Conservation (phyloP, 2,113 vertebrate species). For the Platycercus adscitus region DNA sequence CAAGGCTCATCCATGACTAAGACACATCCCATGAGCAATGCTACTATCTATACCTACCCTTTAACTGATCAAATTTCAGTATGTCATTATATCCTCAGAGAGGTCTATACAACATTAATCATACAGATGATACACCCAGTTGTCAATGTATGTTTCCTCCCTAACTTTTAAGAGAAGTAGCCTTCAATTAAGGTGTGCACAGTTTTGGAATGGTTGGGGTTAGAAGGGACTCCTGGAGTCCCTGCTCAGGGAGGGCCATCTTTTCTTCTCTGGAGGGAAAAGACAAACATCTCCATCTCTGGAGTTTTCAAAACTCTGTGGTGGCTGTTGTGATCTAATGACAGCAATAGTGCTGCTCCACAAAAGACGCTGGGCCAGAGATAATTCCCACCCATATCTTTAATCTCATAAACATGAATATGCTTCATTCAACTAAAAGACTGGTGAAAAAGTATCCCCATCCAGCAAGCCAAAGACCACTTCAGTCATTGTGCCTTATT, state of each 20-base stretch:
- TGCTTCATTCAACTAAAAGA: neutral
- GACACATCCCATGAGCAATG: neutral
- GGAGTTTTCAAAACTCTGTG: neutral
- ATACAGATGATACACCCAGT: neutral
- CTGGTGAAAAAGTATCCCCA: neutral
- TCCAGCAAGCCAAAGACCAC: neutral
- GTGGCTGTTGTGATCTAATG: neutral
- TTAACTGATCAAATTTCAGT: neutral
- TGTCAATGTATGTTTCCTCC: neutral
- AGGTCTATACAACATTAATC: neutral
- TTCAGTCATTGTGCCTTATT: neutral
- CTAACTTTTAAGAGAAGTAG: neutral
- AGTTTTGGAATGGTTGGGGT: neutral
- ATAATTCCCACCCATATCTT: neutral
- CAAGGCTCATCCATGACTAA: neutral
- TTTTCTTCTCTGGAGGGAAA: neutral
- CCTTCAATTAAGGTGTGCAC: neutral
- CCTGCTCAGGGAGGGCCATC: neutral
- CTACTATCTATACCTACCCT: neutral
- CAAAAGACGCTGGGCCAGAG: neutral
- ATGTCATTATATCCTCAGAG: neutral
- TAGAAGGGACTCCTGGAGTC: neutral
- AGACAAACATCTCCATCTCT: neutral
- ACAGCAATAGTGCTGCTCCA: neutral
- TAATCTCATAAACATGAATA: neutral